A percentile compares a stretch with the other conserved stretches of the same genome.
Conservation (phyloP, 2,888 invertebrate species). For the Pycnomerus fuliginosus region DNA sequence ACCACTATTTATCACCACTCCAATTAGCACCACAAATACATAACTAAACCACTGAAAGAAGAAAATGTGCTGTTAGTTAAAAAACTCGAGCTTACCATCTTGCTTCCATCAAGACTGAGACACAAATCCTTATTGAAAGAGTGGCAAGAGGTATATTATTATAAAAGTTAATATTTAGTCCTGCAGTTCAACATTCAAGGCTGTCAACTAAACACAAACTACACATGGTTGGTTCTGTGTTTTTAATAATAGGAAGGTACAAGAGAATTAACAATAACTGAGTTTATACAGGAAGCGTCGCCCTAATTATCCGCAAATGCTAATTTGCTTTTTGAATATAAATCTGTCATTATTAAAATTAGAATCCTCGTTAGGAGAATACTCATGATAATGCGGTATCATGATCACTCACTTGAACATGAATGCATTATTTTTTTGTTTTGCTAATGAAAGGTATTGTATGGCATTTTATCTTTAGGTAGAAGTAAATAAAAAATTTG, state of each 20-base stretch:
- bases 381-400: too few relatives aligned
- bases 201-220: conserved; percentile 36
- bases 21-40: conserved; percentile 5
- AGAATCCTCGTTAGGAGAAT: too few relatives aligned
- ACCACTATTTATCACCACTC: neutral
- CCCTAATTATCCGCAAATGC: conserved; percentile 20
- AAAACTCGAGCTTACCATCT: conserved; percentile 14
- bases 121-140: conserved; percentile 16
- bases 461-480: too few relatives aligned
- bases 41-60: too few relatives aligned
- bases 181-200: conserved; percentile 38
- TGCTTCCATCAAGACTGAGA: conserved; percentile 8
- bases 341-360: too few relatives aligned
- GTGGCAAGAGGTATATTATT: conserved; percentile 2
- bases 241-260: conserved; percentile 23
- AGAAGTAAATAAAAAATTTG: too few relatives aligned
- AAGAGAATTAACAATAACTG: conserved; percentile 20
- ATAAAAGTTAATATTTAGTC: conserved; percentile 17
- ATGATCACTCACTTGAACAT: too few relatives aligned
- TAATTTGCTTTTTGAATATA: too few relatives aligned
- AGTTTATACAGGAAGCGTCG: conserved; percentile 18
- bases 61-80: neutral
- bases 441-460: too few relatives aligned
- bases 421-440: too few relatives aligned
- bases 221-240: conserved; percentile 35